Evolutionary conservation across 2,113 vertebrate species (phyloP).

Genomic region (Periophthalmodon schlosseri): DNA sequence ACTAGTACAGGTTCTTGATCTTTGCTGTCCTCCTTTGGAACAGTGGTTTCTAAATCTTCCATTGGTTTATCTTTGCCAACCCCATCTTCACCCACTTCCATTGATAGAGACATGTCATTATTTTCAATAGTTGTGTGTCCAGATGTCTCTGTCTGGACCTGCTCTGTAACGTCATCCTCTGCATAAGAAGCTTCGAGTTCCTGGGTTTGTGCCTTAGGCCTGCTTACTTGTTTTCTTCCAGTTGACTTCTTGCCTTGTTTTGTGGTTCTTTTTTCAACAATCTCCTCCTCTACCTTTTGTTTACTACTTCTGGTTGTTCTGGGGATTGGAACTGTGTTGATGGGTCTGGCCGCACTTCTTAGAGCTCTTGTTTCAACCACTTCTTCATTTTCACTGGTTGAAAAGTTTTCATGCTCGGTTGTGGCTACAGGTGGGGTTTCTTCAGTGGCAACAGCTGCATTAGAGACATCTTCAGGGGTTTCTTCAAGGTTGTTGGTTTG

Average conservation of each 20-base stretch:
- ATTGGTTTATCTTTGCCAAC: background rate
- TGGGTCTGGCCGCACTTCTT: constrained; percentile 33
- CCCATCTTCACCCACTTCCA: no score
- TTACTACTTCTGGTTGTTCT: constrained; percentile 35
- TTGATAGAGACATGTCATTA: no score
- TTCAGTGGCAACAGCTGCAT: background rate
- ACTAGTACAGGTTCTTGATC: background rate
- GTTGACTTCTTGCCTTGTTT: background rate
- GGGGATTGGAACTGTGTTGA: background rate
- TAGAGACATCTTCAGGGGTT: background rate
- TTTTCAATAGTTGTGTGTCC: background rate
- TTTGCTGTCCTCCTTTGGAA: background rate
- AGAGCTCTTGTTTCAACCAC: constrained; percentile 16
- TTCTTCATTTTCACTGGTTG: background rate
- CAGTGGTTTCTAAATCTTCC: background rate
- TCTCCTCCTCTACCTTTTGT: constrained; percentile 17
- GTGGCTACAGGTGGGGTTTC: background rate
- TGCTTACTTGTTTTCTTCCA: background rate
- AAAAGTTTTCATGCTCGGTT: background rate
- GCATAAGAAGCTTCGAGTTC: background rate
- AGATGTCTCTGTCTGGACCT: background rate
- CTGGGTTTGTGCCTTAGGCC: background rate
- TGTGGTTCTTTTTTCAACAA: background rate
- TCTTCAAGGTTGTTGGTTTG: background rate
- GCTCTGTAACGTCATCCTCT: background rate